phyloP scores from a whole-genome alignment of 2,113 vertebrate genomes.

The Peromyscus californicus region DNA sequence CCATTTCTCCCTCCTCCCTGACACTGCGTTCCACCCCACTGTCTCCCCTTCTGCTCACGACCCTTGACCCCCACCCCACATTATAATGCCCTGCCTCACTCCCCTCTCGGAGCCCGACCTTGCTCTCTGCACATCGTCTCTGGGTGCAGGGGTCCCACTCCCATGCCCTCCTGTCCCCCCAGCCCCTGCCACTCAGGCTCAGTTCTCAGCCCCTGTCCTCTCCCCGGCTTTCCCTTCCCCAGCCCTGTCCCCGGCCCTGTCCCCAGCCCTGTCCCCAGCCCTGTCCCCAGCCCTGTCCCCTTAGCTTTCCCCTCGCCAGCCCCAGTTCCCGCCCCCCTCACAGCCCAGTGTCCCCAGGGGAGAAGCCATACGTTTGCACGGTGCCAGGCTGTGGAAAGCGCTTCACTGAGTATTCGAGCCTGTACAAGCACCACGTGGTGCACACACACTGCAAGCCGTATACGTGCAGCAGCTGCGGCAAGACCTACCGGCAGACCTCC shows the following conservation, averaged over 20 bases:
- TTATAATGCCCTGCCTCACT: background rate
- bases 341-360: constrained; percentile 88
- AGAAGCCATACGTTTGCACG: constrained; percentile 92
- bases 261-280: background rate
- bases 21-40: background rate
- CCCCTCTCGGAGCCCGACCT: background rate
- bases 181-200: background rate
- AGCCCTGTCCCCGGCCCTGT: too few species aligned
- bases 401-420: constrained; percentile 93
- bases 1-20: background rate
- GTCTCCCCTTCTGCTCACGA: background rate
- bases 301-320: constrained; percentile 81
- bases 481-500: constrained; percentile 92
- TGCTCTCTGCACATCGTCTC: background rate
- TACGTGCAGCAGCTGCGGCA: constrained; percentile 90
- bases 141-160: background rate
- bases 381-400: constrained; percentile 92
- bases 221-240: background rate
- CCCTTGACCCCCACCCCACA: background rate
- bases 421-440: constrained; percentile 93
- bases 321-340: constrained; percentile 82
- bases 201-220: background rate
- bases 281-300: constrained; percentile 37
- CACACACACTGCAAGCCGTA: constrained; percentile 94
- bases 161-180: background rate